Base-by-base conservation (phyloP, 2,113 vertebrate genomes). In the Phrynosoma blainvillii region DNA sequence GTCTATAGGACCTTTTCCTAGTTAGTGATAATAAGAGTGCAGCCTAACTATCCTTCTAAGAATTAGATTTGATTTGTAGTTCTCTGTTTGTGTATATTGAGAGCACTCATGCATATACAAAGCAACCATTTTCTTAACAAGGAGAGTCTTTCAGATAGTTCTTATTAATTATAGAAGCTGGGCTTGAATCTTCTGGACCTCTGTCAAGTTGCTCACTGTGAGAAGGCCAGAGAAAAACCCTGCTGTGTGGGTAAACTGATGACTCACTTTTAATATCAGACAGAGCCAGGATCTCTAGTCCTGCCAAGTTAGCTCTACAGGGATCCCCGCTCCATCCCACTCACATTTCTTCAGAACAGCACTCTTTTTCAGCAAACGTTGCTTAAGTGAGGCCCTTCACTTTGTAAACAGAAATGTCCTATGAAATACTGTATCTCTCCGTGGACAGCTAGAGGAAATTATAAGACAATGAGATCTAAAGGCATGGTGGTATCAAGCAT, bases 211-310 rank as follows among this genome's bases (percentile, higher is more conserved):
- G 92, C 91, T 97, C 7, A 1, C 91, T 95, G 87, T 79, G 92
- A 93, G 91, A 95, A 96, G 95, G 94, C 97, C 96, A 96, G 95
- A 97, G 95, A 86, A 84, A 94, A 89, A 82, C 71, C 97, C 96
- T 92, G 96, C 97, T 97, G 97, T 93, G 96, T 95, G 94, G 94
- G 95, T 96, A 97, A 97, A 97, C 96, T 94, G 96, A 97, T 97
- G 97, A 97, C 96, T 97, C 96, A 96, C 93, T 96, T 96, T 96
- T 97, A 97, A 97, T 97, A 97, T 97, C 94, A 94, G 95, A 92
- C 96, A 96, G 95, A 97, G 96, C 95, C 95, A 94, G 94, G 94
- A 96, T 90, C 94, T 89, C 25, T 18, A 84, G 71, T 90, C 90
- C 94, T 97, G 97, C 97, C 96, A 97, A 98, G 96, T 95, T 56